Base-by-base conservation (phyloP, 2,888 invertebrate genomes). In the Trichogramma evanescens region DNA sequence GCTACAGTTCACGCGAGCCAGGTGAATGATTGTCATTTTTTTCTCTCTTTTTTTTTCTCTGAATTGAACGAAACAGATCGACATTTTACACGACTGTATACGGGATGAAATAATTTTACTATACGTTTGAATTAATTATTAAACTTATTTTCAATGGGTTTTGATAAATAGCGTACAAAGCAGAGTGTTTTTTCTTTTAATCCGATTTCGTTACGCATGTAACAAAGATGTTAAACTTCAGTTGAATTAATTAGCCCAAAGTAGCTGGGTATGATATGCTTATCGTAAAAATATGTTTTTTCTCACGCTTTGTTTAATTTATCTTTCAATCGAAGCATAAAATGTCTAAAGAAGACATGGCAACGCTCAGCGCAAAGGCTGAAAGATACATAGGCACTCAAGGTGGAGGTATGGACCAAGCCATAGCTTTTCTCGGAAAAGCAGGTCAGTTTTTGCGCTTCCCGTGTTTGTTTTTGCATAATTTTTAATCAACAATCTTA, bases 351-450 rank as follows among this genome's bases (percentile, higher is more conserved):
- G 79, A 80, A 45, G 83, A 86, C 63, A 80, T 98, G 67, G 96
- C 98, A 10, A 86, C 88, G 52, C 78, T 96, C 65, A 93, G 97
- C 75, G 95, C 97, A 0, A 83, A 82, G 66, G 89, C 93, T 74
- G 99, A 99, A 80, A 85, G 89, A 66, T 93, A 92, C 71, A 95
- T 99, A 68, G 99, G 99, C 38, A 97, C 98, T 1, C 90, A 95
- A 79, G 98, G 99, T 39, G 99, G 99, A 48, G 99, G 99, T 63
- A 99, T 99, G 99, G 99, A 99, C 79, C 99, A 99, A 80, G 97
- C 99, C 0, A 96, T 97, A 71, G 95, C 94, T 56, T 93, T 96
- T 78, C 83, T 97, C 49, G 98, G 92, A 4, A 86, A 86, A 72
- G 82, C 86, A 76, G 89, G 85, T 85, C 50, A 52, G 62, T 54